phyloP scores from a whole-genome alignment of 2,113 vertebrate genomes.

The Piaya cayana region DNA sequence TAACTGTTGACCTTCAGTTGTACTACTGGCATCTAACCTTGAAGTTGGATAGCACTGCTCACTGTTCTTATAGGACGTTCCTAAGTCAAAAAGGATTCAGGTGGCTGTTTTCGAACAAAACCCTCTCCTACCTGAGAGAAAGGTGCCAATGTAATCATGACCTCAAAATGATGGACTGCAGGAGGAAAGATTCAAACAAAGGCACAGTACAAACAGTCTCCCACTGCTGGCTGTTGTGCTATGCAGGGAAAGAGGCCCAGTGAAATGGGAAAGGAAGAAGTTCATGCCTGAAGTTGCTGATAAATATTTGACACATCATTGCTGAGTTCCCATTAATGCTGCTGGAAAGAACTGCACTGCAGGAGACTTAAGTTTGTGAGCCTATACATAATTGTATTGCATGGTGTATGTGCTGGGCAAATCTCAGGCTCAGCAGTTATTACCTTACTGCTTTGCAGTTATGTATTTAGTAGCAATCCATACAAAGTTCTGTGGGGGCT shows the following conservation, averaged over 20 bases:
- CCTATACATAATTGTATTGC: accelerated
- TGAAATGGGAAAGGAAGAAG: background rate
- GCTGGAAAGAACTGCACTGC: background rate
- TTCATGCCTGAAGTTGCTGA: background rate
- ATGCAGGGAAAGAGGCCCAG: background rate
- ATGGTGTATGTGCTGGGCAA: background rate
- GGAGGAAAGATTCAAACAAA: background rate
- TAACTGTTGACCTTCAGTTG: background rate
- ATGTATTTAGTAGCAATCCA: background rate
- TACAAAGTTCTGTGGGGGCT: background rate
- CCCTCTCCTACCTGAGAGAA: background rate
- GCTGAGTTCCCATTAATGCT: background rate
- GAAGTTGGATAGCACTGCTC: background rate
- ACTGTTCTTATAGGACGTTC: background rate
- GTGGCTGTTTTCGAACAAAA: background rate
- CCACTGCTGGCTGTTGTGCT: background rate
- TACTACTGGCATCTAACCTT: background rate
- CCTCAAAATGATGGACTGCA: background rate
- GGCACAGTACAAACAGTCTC: background rate
- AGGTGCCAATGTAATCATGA: background rate
- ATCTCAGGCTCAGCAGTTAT: background rate
- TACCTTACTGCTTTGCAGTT: background rate
- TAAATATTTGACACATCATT: background rate
- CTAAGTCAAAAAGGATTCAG: background rate
- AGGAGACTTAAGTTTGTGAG: background rate